phyloP scores from a whole-genome alignment of 2,797 vertebrate genomes.

The Coluber constrictor region DNA sequence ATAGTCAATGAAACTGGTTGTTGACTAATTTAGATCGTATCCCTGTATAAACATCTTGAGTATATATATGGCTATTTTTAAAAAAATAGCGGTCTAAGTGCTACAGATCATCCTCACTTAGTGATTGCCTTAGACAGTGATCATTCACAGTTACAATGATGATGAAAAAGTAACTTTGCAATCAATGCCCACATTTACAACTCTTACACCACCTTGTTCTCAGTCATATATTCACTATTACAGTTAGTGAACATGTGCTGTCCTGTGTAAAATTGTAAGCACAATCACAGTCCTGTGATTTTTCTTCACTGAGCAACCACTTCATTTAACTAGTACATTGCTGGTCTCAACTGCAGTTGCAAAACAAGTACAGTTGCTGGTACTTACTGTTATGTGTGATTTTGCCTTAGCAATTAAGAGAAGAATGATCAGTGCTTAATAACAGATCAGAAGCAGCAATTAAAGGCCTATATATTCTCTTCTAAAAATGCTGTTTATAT shows the following conservation, averaged over 20 bases:
- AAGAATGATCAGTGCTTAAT: not conserved
- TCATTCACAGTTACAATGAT: not conserved
- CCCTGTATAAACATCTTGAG: not conserved
- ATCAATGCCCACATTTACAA: not conserved
- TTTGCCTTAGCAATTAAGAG: not conserved
- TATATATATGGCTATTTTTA: not conserved
- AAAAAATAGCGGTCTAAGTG: not conserved
- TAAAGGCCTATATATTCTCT: not conserved
- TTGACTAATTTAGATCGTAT: not conserved
- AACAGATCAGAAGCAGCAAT: not conserved
- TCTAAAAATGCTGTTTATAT: not conserved
- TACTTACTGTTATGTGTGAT: not conserved
- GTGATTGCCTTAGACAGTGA: not conserved
- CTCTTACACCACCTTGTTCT: not conserved
- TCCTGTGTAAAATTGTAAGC: not conserved
- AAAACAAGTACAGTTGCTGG: not conserved
- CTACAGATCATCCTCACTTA: not conserved
- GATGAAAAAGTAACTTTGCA: not conserved
- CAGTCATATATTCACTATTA: not conserved
- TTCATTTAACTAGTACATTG: not conserved
- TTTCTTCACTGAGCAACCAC: not conserved
- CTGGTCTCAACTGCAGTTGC: not conserved
- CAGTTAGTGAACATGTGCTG: not conserved
- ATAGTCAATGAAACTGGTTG: not conserved
- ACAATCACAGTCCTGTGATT: not conserved